Evolutionary conservation across 2,113 vertebrate species (phyloP).

Genomic region (Centrocercus urophasianus): DNA sequence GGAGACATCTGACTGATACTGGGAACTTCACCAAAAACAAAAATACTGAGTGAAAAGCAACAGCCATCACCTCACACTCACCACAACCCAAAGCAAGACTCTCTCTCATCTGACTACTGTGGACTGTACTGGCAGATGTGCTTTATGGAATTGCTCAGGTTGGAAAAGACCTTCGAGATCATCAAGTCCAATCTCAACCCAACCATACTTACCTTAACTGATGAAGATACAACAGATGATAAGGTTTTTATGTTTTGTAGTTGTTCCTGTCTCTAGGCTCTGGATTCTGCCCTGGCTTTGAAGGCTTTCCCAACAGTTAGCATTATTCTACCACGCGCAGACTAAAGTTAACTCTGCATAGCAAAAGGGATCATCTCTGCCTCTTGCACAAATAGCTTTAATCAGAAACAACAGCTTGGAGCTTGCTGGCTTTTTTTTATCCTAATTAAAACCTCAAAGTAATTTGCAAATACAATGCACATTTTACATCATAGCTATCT

Average conservation of each 20-base stretch:
- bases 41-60: neutral
- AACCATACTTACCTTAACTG: too few species aligned
- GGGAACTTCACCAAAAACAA: neutral
- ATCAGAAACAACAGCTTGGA: neutral
- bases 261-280: neutral
- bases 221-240: neutral
- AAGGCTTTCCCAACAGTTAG: neutral
- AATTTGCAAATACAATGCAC: neutral
- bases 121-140: neutral
- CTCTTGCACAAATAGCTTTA: neutral
- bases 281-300: neutral
- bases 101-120: rapidly evolving
- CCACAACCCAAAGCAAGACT: neutral
- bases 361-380: neutral
- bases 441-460: neutral
- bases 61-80: neutral
- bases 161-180: too few species aligned
- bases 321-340: rapidly evolving
- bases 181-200: too few species aligned
- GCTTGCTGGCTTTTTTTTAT: neutral
- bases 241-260: neutral
- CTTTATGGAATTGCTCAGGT: too few species aligned
- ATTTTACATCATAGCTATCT: neutral
- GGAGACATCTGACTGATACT: neutral
- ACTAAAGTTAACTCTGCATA: neutral